Evolutionary conservation across 2,113 vertebrate genomes (phyloP).

Genomic region (Sinocyclocheilus rhinocerous): DNA sequence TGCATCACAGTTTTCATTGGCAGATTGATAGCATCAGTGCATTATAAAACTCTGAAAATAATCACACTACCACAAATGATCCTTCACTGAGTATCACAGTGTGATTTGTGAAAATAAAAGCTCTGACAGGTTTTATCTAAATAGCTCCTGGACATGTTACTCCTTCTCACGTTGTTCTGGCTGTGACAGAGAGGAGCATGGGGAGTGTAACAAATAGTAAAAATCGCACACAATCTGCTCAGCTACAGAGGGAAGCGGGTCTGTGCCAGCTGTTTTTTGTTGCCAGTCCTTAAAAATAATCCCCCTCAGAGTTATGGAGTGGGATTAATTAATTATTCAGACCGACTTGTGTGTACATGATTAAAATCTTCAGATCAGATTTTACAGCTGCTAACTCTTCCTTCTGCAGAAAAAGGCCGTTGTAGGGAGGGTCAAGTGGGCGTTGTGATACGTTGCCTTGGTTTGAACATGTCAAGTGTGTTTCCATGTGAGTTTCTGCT

Average conservation of each 20-base stretch:
- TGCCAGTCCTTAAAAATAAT: conserved; percentile 16
- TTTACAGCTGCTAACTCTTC: conserved; percentile 26
- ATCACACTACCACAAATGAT: background rate
- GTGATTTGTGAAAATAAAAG: background rate
- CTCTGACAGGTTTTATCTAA: conserved; percentile 22
- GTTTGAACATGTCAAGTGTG: background rate
- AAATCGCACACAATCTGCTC: conserved; percentile 27
- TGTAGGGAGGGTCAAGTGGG: background rate
- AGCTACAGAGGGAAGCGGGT: background rate
- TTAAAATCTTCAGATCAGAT: conserved; percentile 30
- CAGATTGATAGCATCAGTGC: background rate
- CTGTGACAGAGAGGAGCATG: conserved; percentile 18
- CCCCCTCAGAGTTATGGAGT: conserved; percentile 28
- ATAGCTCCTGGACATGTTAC: conserved; percentile 25
- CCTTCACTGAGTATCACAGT: background rate
- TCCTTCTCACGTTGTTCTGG: background rate
- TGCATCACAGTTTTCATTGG: background rate
- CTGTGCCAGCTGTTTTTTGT: conserved; percentile 39
- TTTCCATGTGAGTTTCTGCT: background rate
- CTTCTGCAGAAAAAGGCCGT: background rate
- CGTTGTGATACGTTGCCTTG: background rate
- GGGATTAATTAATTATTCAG: conserved; percentile 40
- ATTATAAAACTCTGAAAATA: background rate
- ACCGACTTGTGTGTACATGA: conserved; percentile 12
- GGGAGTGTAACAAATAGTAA: conserved; percentile 5